Percentiles rank a stretch among this genome's conserved stretches.
These are phyloP conservation scores for Caenorhabditis wallacei DNA, from an alignment of 2,888 invertebrate genomes.

Conservation along the genomic window DNA sequence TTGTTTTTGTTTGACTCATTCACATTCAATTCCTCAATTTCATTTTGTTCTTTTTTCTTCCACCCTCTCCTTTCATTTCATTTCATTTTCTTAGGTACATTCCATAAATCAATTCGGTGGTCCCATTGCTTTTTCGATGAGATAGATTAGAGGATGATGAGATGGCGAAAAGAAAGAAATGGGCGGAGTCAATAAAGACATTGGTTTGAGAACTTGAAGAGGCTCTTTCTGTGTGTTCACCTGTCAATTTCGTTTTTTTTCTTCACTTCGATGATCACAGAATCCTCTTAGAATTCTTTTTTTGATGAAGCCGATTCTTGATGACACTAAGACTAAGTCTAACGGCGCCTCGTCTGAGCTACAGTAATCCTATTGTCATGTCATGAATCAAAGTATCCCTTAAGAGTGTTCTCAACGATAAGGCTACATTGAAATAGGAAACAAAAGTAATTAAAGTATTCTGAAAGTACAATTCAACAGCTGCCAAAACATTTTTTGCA, in stretches of 20 bases:
- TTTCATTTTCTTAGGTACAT: constrained; percentile 11
- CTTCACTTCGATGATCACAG: constrained; percentile 7
- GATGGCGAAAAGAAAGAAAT: background rate
- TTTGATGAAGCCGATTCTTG: constrained; percentile 27
- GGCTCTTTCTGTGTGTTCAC: constrained; percentile 19
- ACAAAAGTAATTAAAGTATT: background rate
- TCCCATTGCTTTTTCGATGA: constrained; percentile 9
- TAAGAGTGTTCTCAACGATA: background rate
- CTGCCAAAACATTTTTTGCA: constrained; percentile 20
- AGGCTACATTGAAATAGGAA: background rate
- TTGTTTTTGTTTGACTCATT: constrained; percentile 31
- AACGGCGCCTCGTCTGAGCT: constrained; percentile 32
- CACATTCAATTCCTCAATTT: background rate
- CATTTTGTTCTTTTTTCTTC: background rate
- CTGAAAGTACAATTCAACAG: constrained; percentile 6
- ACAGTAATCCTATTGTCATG: constrained; percentile 40
- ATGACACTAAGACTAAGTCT: constrained; percentile 20
- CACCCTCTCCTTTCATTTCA: background rate
- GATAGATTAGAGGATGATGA: background rate
- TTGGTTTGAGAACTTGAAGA: background rate
- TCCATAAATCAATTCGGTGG: constrained; percentile 33
- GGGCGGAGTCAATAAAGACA: constrained; percentile 19
- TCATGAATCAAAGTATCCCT: constrained; percentile 12
- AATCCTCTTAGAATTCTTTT: constrained; percentile 27
- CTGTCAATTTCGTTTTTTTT: constrained; percentile 17